A percentile compares a stretch with the other conserved stretches of the same genome.
Evolutionary conservation across 2,797 vertebrate species (phyloP).

Genomic region (Cheracebus regulus): DNA sequence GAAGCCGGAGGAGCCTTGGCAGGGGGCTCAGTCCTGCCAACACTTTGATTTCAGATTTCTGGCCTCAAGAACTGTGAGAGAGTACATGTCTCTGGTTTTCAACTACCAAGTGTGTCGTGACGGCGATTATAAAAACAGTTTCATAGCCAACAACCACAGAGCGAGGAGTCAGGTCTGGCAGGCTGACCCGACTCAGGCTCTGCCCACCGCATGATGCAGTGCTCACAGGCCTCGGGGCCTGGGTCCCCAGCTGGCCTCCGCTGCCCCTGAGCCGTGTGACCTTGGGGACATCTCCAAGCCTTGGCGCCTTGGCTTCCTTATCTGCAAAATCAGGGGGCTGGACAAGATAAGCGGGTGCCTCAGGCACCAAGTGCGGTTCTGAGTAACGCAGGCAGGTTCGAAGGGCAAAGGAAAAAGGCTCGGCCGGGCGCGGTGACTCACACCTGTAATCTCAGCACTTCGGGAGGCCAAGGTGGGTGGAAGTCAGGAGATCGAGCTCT

Average conservation of each 20-base stretch:
- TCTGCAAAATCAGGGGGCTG: not conserved
- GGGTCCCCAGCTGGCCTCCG: not conserved
- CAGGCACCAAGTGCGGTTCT: not conserved
- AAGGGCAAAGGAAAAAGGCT: not conserved
- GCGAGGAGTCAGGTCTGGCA: not conserved
- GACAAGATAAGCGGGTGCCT: not conserved
- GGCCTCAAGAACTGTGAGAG: constrained; percentile 25
- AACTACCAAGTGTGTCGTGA: not conserved
- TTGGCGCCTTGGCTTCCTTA: not conserved
- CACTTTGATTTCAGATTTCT: constrained; percentile 42
- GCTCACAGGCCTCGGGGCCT: not conserved
- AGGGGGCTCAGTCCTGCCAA: not conserved
- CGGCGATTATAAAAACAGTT: not conserved
- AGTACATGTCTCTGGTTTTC: constrained; percentile 38
- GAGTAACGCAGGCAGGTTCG: not conserved
- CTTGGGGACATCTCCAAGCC: not conserved
- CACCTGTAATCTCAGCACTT: too few species aligned
- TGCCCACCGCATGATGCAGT: not conserved
- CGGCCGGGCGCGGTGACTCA: too few species aligned
- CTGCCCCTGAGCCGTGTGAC: not conserved
- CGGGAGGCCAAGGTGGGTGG: too few species aligned
- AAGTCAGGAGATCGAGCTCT: too few species aligned
- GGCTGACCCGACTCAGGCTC: not conserved
- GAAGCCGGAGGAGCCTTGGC: not conserved
- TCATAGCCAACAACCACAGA: not conserved